A percentile compares a stretch with the other conserved stretches of the same genome.
phyloP scores from a whole-genome alignment of 2,888 invertebrate species.

The Drosophila differens region DNA sequence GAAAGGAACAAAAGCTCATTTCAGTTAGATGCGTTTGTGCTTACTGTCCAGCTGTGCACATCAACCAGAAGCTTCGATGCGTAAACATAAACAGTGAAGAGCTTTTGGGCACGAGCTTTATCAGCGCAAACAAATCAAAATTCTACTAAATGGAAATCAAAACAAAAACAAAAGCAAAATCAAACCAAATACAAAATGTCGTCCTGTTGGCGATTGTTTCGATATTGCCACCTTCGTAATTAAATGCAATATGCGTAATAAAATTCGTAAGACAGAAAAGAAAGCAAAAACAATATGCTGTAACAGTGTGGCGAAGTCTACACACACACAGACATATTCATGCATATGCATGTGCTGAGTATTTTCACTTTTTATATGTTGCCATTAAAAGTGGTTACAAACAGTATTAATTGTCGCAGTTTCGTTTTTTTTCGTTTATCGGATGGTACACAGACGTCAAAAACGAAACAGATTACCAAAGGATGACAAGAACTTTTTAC shows the following conservation, averaged over 20 bases:
- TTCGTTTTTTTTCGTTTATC: not conserved
- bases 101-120: conserved; percentile 31
- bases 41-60: conserved; percentile 22
- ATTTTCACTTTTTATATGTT: conserved; percentile 40
- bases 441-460: not conserved
- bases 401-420: not conserved
- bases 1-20: conserved; percentile 8
- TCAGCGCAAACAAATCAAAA: conserved; percentile 6
- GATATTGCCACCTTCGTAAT: not conserved
- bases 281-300: conserved; percentile 10
- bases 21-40: not conserved
- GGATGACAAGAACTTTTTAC: not conserved
- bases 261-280: conserved; percentile 6
- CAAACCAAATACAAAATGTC: conserved; percentile 2
- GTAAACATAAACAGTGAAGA: conserved; percentile 43
- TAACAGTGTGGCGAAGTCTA: conserved; percentile 23
- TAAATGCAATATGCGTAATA: not conserved
- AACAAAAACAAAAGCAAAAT: conserved; percentile 33
- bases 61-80: conserved; percentile 33
- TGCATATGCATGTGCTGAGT: not conserved
- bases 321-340: not conserved
- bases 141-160: conserved; percentile 1
- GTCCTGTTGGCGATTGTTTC: not conserved
- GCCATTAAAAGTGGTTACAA: not conserved
- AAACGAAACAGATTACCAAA: not conserved